Base-by-base conservation (phyloP, 2,888 invertebrate species). In the Cepaea hortensis region DNA sequence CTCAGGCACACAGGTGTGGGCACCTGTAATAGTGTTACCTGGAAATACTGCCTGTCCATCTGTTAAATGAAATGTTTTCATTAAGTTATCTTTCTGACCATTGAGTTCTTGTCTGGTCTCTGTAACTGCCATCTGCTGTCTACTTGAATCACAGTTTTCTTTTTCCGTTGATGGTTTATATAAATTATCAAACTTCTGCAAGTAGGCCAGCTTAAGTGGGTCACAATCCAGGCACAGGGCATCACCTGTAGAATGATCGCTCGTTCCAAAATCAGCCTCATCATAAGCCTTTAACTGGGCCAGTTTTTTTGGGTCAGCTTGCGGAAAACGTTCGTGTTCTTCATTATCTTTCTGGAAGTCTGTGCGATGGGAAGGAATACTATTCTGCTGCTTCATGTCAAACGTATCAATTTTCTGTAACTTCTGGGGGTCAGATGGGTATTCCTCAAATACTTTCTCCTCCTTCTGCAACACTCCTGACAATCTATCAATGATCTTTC, bases 261-360 rank as follows among this genome's bases (percentile, higher is more conserved):
- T n/a, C 18, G 77, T 77, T n/a, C 46, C 68, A 65, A 77, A 65
- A 79, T 84, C 55, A 11, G 23, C n/a, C 9, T 84, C 62, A 61
- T 84, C 84, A 84, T 46, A 84, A 79, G 50, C 77, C 65, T 18
- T 61, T 55, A 84, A 23, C 77, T 55, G 55, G 11, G 88, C 88
- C 48, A 91, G 87, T 85, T 91, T 91, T 61, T 90, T 88, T 55
- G 91, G 90, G 77, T 91, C 91, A 15, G 90, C 90, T 48, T 84
- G 77, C 9, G 79, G 85, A 48, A 85, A 15, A 48, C 48, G 2
- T 0, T 82, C 82, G 6, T 50, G 70, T 55, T 11, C 20, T 13
- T n/a, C n/a, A 61, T 55, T 18, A 35, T 2, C 7, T 13, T 13
- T 9, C 46, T 82, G 73, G 15, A 23, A 7, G 2, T 11, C 13